Conservation (phyloP, 2,888 invertebrate genomes). For the Cheilosia vulpina region DNA sequence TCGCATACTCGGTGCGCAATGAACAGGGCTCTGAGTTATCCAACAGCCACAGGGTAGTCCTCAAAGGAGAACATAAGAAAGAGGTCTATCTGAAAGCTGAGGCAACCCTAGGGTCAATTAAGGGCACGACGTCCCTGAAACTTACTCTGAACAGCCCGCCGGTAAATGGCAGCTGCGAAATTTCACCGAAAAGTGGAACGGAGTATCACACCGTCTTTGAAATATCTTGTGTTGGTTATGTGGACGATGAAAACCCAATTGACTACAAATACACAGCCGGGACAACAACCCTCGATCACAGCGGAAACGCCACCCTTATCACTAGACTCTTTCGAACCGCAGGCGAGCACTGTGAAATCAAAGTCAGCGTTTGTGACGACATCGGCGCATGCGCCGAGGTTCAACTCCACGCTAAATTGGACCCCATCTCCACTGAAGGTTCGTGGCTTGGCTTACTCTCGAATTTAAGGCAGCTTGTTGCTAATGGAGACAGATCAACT, state of each 20-base stretch:
- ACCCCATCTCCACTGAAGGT: constrained; percentile 28
- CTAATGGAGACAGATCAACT: constrained; percentile 56
- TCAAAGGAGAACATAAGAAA: constrained; percentile 9
- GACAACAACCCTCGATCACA: constrained; percentile 72
- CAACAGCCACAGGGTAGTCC: constrained; percentile 43
- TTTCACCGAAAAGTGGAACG: constrained; percentile 67
- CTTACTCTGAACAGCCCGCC: constrained; percentile 74
- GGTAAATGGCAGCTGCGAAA: constrained; percentile 63
- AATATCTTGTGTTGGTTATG: constrained; percentile 72
- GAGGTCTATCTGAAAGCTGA: constrained; percentile 37
- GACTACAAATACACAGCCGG: constrained; percentile 68
- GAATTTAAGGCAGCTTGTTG: constrained; percentile 54
- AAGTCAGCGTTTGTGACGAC: constrained; percentile 76
- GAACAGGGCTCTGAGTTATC: constrained; percentile 21
- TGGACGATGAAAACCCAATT: constrained; percentile 72
- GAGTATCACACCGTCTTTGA: constrained; percentile 76
- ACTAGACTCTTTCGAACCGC: constrained; percentile 44
- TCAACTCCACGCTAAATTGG: constrained; percentile 52
- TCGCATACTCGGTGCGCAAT: constrained; percentile 38
- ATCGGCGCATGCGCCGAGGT: constrained; percentile 71
- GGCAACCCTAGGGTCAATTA: not conserved
- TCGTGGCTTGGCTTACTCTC: constrained; percentile 44
- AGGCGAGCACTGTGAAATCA: constrained; percentile 36
- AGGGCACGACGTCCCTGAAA: constrained; percentile 36
- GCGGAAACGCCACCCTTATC: constrained; percentile 38